These are phyloP conservation scores for Acheta domesticus DNA, from an alignment of 2,888 invertebrate genomes.

Conservation along the genomic window DNA sequence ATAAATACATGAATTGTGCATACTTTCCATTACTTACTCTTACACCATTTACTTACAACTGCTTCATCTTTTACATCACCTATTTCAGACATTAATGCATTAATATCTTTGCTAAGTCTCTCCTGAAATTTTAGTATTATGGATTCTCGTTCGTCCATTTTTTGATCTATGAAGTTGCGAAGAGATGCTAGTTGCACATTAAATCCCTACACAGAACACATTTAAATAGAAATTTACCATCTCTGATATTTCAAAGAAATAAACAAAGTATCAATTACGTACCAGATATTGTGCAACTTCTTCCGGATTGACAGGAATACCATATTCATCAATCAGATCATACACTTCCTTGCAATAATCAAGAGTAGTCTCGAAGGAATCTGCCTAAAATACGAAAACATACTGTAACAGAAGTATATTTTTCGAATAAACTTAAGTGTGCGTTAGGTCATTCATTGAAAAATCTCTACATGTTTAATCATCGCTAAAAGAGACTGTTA, in stretches of 20 bases:
- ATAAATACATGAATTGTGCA: too few relatives aligned
- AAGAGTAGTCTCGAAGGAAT: slow-evolving; percentile 65
- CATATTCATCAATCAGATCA: slow-evolving; percentile 77
- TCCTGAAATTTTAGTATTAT: slow-evolving; percentile 68
- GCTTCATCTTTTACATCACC: slow-evolving; percentile 70
- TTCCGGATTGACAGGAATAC: slow-evolving; percentile 67
- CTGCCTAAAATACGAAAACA: slow-evolving; percentile 50
- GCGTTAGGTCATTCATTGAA: too few relatives aligned
- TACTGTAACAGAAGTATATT: neutral
- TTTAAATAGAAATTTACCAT: too few relatives aligned
- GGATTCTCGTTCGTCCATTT: slow-evolving; percentile 64
- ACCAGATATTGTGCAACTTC: slow-evolving; percentile 61
- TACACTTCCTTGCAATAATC: slow-evolving; percentile 81
- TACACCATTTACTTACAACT: slow-evolving; percentile 51
- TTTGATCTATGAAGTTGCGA: slow-evolving; percentile 66
- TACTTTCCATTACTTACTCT: neutral
- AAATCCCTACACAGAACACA: slow-evolving; percentile 48
- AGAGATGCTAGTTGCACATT: slow-evolving; percentile 61
- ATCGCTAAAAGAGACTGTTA: too few relatives aligned
- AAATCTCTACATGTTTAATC: too few relatives aligned
- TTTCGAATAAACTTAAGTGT: too few relatives aligned
- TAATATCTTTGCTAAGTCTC: slow-evolving; percentile 75
- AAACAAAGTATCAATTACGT: slow-evolving; percentile 28
- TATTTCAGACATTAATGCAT: slow-evolving; percentile 67
- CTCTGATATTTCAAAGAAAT: too few relatives aligned